Conservation (phyloP, 23 tunicate species). For the Styela clava region DNA sequence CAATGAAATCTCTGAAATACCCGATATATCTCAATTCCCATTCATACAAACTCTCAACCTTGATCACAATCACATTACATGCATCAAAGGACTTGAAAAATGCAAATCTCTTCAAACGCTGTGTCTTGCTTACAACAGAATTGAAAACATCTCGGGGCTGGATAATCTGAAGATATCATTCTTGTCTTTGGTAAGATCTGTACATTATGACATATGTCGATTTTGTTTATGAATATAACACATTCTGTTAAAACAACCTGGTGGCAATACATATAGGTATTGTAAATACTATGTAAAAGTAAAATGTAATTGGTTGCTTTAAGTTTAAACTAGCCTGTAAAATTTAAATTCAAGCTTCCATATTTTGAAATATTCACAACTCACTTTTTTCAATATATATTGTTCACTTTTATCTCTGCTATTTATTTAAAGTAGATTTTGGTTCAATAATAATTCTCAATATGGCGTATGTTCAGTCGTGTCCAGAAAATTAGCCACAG, state of each 20-base stretch:
- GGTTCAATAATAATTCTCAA: no score
- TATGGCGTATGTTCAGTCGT: no score
- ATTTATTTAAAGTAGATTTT: no score
- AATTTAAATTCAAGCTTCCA: no score
- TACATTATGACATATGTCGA: background rate
- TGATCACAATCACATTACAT: conserved; percentile 51
- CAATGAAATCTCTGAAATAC: conserved; percentile 51
- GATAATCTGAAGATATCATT: conserved; percentile 41
- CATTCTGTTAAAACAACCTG: no score
- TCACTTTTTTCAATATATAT: no score
- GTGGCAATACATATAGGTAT: background rate
- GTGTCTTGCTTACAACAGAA: conserved; percentile 49
- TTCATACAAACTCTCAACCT: conserved; percentile 39
- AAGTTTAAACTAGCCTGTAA: background rate
- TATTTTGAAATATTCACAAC: no score
- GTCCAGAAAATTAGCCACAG: no score
- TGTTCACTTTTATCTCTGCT: no score
- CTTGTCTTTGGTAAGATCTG: conserved; percentile 29
- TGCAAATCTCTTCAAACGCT: conserved; percentile 52
- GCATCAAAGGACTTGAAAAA: conserved; percentile 43
- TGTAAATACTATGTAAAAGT: background rate
- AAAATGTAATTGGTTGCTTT: background rate
- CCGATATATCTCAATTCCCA: conserved; percentile 37
- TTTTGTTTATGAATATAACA: no score
- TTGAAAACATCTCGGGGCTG: conserved; percentile 55